Evolutionary conservation across 2,113 vertebrate species (phyloP), one percentile per base, ranked within the genome.

Genomic region (Crotophaga sulcirostris): DNA sequence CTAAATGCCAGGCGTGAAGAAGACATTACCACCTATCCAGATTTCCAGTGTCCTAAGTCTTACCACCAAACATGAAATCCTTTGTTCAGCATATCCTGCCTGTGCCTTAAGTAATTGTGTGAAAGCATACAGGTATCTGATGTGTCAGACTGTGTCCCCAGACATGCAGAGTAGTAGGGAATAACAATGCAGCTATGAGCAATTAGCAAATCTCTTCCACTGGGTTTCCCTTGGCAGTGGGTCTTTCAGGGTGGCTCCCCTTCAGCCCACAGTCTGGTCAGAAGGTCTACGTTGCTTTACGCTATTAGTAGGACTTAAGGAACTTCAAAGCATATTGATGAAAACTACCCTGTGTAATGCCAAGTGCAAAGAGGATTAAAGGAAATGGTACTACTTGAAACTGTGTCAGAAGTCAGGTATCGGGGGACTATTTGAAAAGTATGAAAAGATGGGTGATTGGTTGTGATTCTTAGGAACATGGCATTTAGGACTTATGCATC

Each of bases 301-400:
- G 8, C n/a, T 33, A 73, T 70, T 84, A 80, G 55, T 15, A 54
- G 19, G 16, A 74, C 64, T 81, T 63, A 51, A n/a, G 33, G 52
- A 95, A 89, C 51, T 89, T 84, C 47, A 74, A 87, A 84, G 77
- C 29, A 59, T 26, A 45, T 45, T 89, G 84, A 87, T 51, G 56
- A 91, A 94, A 96, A 70, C 84, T 62, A 63, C 68, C n/a, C 60
- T 74, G 94, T 66, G 86, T 60, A 62, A 92, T 54, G 73, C 25
- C 86, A 90, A 56, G 33, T 24, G 49, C n/a, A 85, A 94, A 87
- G 42, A 91, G 64, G 64, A 89, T 74, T 91, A 89, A 91, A 89
- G 31, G n/a, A 88, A 96, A 80, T 7, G 26, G 23, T 81, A 36
- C 21, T 51, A 42, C 15, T 59, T 47, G 31, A 74, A 64, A 82